phyloP scores from a whole-genome alignment of 2,797 vertebrate genomes.

The Sylvilagus floridanus region DNA sequence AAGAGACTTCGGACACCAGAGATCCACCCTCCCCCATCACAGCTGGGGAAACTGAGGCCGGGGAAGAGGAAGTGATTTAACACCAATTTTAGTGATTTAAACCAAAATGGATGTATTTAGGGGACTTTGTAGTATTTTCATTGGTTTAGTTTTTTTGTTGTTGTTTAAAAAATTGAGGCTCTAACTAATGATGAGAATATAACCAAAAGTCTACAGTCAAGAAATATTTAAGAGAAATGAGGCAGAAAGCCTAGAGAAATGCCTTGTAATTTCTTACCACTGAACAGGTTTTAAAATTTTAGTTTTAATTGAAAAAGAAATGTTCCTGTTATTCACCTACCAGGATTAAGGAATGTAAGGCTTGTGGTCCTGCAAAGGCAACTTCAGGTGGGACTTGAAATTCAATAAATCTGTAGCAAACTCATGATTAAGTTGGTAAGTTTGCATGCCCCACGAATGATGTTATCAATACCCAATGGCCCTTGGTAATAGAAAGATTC shows the following conservation, averaged over 20 bases:
- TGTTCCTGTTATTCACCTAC: no score
- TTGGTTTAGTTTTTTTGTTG: neutral
- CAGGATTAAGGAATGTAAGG: no score
- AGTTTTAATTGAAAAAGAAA: neutral
- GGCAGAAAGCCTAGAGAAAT: neutral
- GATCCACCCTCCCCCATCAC: neutral
- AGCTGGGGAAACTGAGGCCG: neutral
- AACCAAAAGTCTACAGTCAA: neutral
- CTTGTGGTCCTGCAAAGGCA: no score
- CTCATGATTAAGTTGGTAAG: no score
- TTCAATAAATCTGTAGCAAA: no score
- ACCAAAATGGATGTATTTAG: neutral
- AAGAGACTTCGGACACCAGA: neutral
- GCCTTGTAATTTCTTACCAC: neutral
- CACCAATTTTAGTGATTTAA: neutral
- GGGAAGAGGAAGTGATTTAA: neutral
- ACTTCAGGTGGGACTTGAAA: no score
- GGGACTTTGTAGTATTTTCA: neutral
- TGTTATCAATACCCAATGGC: no score
- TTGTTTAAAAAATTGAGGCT: no score
- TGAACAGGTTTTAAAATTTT: neutral
- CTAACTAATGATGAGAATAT: neutral
- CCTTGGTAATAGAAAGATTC: no score
- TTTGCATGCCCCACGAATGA: no score
- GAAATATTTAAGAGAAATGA: neutral